These are phyloP conservation scores for Spea hammondii DNA, from an alignment of 2,797 vertebrate species.

Conservation along the genomic window DNA sequence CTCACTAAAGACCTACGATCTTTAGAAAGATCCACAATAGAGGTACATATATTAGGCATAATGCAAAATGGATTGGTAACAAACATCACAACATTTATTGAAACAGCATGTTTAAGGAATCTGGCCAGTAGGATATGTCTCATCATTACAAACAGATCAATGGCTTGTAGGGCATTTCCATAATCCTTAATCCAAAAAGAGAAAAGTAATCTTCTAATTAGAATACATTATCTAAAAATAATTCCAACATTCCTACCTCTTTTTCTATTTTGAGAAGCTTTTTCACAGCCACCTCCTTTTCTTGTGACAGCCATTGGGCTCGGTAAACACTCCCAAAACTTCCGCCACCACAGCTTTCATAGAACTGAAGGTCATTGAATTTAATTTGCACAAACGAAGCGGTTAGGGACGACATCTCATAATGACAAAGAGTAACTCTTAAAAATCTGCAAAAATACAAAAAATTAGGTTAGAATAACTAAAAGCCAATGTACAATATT, in stretches of 20 bases:
- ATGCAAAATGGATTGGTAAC: too few species aligned
- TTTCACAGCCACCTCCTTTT: constrained; percentile 99
- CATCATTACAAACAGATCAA: too few species aligned
- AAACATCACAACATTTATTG: too few species aligned
- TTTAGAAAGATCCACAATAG: too few species aligned
- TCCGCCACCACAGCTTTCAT: constrained; percentile 96
- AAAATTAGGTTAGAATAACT: not conserved
- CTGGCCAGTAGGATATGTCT: too few species aligned
- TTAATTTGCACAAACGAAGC: constrained; percentile 96
- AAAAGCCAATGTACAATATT: not conserved
- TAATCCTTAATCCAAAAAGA: too few species aligned
- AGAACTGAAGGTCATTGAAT: constrained; percentile 94
- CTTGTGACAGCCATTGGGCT: constrained; percentile 94
- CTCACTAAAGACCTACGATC: too few species aligned
- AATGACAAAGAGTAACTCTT: constrained; percentile 77
- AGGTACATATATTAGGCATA: too few species aligned
- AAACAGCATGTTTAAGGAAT: too few species aligned
- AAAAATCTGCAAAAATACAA: constrained; percentile 70
- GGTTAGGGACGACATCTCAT: constrained; percentile 94
- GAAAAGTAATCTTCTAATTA: too few species aligned
- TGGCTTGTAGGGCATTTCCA: too few species aligned
- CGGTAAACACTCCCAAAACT: constrained; percentile 98
- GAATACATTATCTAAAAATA: not conserved
- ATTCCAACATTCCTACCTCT: constrained; percentile 75
- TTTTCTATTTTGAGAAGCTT: constrained; percentile 99